Percentiles rank a stretch among this genome's conserved stretches.
phyloP scores from a whole-genome alignment of 2,888 invertebrate species.

The Pinctada fucata region DNA sequence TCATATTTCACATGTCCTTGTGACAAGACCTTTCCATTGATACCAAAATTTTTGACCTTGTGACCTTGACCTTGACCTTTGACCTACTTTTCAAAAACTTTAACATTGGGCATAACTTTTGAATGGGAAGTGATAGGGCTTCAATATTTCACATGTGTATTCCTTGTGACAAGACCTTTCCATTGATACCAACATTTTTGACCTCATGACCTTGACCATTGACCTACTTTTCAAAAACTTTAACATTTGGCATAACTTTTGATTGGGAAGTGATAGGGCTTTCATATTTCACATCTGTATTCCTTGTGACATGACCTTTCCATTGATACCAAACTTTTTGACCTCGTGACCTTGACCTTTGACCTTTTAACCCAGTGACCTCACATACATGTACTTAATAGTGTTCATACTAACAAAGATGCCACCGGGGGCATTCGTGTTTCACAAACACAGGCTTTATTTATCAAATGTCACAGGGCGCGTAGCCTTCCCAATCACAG shows the following conservation, averaged over 20 bases:
- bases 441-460: too few species aligned
- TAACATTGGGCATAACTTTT: background rate
- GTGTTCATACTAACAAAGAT: too few species aligned
- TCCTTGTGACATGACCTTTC: background rate
- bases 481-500: too few species aligned
- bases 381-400: too few species aligned
- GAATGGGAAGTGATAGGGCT: background rate
- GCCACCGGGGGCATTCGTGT: too few species aligned
- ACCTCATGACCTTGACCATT: background rate
- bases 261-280: background rate
- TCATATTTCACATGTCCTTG: background rate
- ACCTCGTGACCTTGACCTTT: background rate
- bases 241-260: background rate
- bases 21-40: background rate
- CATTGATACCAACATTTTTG: background rate
- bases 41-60: conserved; percentile 3
- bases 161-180: conserved; percentile 1
- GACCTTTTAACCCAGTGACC: background rate
- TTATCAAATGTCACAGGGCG: too few species aligned
- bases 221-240: conserved; percentile 3
- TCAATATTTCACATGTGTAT: background rate
- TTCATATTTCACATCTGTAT: background rate
- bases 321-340: background rate
- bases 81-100: background rate
- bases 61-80: conserved; percentile 1